These are phyloP conservation scores for Heliangelus exortis DNA, from an alignment of 2,797 vertebrate genomes.

Conservation along the genomic window DNA sequence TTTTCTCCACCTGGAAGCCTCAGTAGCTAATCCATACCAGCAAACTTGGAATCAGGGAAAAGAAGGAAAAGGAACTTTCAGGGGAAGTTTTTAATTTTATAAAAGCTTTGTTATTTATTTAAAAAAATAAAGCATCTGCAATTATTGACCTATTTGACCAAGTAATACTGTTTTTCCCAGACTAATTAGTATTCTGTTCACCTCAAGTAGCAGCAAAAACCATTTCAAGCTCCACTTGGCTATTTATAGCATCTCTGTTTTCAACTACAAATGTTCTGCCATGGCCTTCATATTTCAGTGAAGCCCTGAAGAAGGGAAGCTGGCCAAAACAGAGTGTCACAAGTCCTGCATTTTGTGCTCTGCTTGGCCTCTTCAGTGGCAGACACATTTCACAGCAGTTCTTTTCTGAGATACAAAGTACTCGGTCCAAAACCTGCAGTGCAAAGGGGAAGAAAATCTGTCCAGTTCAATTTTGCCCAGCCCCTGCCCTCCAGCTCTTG, in stretches of 20 bases:
- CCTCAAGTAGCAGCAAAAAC: background rate
- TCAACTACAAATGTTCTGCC: background rate
- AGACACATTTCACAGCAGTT: fast-evolving
- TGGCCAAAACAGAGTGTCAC: background rate
- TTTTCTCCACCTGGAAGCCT: background rate
- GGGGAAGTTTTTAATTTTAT: background rate
- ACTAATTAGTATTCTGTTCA: background rate
- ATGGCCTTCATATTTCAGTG: fast-evolving
- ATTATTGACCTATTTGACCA: background rate
- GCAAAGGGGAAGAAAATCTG: background rate
- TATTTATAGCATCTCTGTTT: slow-evolving; percentile 23
- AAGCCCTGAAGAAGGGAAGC: background rate
- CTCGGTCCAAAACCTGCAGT: background rate
- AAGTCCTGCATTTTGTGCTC: background rate
- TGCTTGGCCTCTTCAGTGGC: background rate
- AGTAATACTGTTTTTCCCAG: background rate
- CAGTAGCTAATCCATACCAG: background rate
- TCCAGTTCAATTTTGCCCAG: background rate
- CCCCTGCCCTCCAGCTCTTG: background rate
- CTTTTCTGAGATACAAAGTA: background rate
- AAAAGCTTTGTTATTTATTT: no score
- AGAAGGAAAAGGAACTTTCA: background rate
- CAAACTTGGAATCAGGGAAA: background rate
- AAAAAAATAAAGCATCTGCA: background rate
- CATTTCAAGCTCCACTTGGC: background rate